Evolutionary conservation across 2,797 vertebrate species (phyloP).

Genomic region (Fistularia commersonii): DNA sequence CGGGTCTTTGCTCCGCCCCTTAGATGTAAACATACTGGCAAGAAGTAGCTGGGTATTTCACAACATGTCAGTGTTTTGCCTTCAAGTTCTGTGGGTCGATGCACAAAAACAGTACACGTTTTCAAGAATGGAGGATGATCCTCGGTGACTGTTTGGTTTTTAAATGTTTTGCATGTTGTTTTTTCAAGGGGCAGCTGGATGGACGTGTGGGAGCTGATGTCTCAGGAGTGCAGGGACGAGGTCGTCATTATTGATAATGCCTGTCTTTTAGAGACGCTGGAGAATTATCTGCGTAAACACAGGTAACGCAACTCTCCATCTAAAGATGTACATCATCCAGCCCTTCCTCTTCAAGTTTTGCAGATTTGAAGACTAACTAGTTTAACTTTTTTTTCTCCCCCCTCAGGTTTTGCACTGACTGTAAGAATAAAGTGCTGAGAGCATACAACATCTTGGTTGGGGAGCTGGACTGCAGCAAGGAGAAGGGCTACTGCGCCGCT

Average conservation of each 20-base stretch:
- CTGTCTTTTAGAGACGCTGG: conserved; percentile 92
- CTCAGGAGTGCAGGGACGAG: conserved; percentile 96
- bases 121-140: too few species aligned
- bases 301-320: conserved; percentile 70
- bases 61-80: too few species aligned
- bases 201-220: conserved; percentile 99
- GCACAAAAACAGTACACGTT: too few species aligned
- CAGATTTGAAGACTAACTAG: not conserved
- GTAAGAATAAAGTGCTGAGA: conserved; percentile 94
- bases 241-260: conserved; percentile 94
- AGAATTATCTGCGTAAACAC: conserved; percentile 95
- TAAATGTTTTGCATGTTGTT: conserved; percentile 6
- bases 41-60: too few species aligned
- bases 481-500: conserved; percentile 93
- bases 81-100: too few species aligned
- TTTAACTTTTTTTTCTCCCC: not conserved
- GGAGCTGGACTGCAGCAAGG: conserved; percentile 93
- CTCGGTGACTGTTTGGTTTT: too few species aligned
- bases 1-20: too few species aligned
- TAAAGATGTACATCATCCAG: not conserved
- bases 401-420: conserved; percentile 94
- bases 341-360: not conserved
- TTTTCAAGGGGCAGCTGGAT: conserved; percentile 92
- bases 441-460: conserved; percentile 96
- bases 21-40: too few species aligned